Evolutionary conservation across 1,140 invertebrate species (phyloP).

Genomic region (Drosophila neocordata): DNA sequence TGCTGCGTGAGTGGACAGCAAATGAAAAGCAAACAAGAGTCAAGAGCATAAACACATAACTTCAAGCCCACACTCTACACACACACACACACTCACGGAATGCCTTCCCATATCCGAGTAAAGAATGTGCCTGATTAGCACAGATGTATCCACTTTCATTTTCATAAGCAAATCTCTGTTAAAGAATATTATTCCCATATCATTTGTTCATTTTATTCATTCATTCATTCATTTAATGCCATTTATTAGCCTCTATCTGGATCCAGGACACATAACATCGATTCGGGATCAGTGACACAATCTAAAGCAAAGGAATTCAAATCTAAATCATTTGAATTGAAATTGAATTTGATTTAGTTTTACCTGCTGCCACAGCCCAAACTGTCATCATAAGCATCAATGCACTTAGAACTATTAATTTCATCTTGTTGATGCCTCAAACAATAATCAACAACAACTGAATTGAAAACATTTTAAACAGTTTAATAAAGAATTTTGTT

Average conservation of each 20-base stretch:
- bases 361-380: constrained; percentile 7
- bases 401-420: constrained; percentile 1
- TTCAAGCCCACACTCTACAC: constrained; percentile 47
- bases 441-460: not conserved
- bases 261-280: constrained; percentile 9
- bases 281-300: constrained; percentile 12
- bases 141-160: constrained; percentile 1
- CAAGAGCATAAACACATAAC: constrained; percentile 64
- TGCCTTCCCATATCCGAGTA: not conserved
- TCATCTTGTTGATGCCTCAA: constrained; percentile 4
- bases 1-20: constrained; percentile 62
- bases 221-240: not conserved
- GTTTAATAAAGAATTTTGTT: not conserved
- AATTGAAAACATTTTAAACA: not conserved
- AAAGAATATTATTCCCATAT: not conserved
- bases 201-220: too few relatives aligned
- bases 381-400: not conserved
- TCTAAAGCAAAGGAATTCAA: not conserved
- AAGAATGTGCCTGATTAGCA: not conserved
- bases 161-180: not conserved
- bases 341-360: not conserved
- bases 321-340: not conserved
- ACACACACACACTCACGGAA: constrained; percentile 7
- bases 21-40: constrained; percentile 76
- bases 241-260: constrained; percentile 9